phyloP scores from a whole-genome alignment of 2,113 vertebrate genomes.

The Pseudorasbora parva region DNA sequence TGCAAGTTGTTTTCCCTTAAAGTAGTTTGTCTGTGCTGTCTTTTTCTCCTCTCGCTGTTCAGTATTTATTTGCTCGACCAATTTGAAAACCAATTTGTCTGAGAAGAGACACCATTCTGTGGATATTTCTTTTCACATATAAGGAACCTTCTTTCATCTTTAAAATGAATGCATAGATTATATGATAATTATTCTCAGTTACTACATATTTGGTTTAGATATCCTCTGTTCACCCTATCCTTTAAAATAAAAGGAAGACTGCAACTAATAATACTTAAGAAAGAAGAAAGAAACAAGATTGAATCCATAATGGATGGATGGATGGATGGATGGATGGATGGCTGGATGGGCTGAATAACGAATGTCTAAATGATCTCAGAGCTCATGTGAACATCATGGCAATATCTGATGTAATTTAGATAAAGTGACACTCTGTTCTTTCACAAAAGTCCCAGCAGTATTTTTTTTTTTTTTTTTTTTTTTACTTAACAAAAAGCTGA shows the following conservation, averaged over 20 bases:
- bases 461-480: background rate
- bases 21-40: slow-evolving; percentile 11
- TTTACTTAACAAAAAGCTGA: background rate
- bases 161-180: slow-evolving; percentile 14
- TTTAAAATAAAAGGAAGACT: slow-evolving; percentile 10
- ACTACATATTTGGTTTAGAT: background rate
- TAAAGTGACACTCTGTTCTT: slow-evolving; percentile 14
- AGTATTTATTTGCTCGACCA: slow-evolving; percentile 7
- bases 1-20: slow-evolving; percentile 11
- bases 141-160: slow-evolving; percentile 2
- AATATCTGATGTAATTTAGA: slow-evolving; percentile 1
- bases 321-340: slow-evolving; percentile 10
- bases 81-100: slow-evolving; percentile 28
- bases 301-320: background rate
- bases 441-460: slow-evolving; percentile 1
- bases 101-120: slow-evolving; percentile 10
- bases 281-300: background rate
- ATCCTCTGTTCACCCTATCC: background rate
- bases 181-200: slow-evolving; percentile 22
- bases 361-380: background rate
- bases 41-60: background rate
- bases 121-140: background rate
- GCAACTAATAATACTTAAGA: background rate
- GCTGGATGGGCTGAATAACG: background rate
- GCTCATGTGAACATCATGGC: background rate